Evolutionary conservation across 1,140 invertebrate species (phyloP).

Genomic region (Cyrtorhinus lividipennis): DNA sequence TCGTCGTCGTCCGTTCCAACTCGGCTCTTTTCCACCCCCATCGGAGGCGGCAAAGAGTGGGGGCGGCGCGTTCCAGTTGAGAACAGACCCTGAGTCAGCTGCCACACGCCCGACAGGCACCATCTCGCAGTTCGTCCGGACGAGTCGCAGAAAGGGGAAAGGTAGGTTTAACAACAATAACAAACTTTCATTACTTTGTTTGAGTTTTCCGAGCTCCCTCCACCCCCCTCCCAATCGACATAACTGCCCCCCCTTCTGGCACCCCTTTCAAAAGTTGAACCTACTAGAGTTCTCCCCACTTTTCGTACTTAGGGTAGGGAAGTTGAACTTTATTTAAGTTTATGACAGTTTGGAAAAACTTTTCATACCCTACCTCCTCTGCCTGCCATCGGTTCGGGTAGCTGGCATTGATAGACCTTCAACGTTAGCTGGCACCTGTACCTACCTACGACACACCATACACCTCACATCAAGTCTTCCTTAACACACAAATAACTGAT

Average conservation of each 20-base stretch:
- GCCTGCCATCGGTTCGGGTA: background rate
- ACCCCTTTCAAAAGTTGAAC: background rate
- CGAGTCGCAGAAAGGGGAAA: background rate
- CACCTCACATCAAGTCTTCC: background rate
- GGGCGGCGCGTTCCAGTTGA: background rate
- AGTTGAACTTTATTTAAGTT: constrained; percentile 13
- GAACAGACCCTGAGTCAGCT: background rate
- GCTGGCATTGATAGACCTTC: constrained; percentile 6
- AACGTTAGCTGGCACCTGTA: background rate
- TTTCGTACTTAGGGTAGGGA: constrained; percentile 11
- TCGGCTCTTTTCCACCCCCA: background rate
- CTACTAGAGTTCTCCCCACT: background rate
- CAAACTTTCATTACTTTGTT: constrained; percentile 17
- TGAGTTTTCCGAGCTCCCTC: constrained; percentile 12
- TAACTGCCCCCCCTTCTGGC: background rate
- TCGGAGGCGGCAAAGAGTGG: constrained; percentile 1
- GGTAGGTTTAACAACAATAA: constrained; percentile 14
- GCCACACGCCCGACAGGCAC: background rate
- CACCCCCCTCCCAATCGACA: background rate
- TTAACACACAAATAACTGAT: no score
- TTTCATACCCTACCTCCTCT: background rate
- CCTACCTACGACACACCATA: background rate
- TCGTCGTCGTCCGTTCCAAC: background rate
- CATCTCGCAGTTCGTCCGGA: background rate
- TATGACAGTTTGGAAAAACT: constrained; percentile 15